phyloP scores from a whole-genome alignment of 1,140 invertebrate genomes.

The Drosophila mojavensis region DNA sequence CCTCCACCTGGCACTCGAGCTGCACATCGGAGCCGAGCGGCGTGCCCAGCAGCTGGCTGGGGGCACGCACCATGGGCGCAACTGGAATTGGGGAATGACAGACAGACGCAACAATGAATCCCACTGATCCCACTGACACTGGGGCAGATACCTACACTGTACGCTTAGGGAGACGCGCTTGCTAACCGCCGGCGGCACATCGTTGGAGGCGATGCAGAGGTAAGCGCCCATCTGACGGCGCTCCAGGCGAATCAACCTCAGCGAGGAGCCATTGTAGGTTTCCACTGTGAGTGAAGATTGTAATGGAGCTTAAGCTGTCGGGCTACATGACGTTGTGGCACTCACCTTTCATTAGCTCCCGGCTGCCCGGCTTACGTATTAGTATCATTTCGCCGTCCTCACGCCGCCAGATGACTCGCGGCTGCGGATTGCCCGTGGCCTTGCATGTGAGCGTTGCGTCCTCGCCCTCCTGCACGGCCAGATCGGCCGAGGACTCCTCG shows the following conservation, averaged over 20 bases:
- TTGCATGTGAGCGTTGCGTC: conserved; percentile 92
- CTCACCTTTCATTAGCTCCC: conserved; percentile 87
- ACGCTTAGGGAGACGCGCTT: conserved; percentile 93
- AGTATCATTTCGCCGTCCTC: conserved; percentile 89
- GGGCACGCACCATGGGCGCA: conserved; percentile 91
- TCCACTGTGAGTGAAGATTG: conserved; percentile 85
- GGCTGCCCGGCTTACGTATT: conserved; percentile 86
- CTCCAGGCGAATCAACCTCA: conserved; percentile 90
- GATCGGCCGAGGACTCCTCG: conserved; percentile 90
- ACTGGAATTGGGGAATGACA: conserved; percentile 89
- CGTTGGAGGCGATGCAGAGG: conserved; percentile 94
- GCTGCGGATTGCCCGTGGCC: conserved; percentile 90
- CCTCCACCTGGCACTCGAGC: conserved; percentile 92
- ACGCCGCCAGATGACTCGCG: conserved; percentile 89
- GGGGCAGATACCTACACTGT: conserved; percentile 90
- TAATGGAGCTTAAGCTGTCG: no score
- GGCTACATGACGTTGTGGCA: neutral
- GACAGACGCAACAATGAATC: neutral
- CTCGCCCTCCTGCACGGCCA: conserved; percentile 91
- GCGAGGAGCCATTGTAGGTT: conserved; percentile 89
- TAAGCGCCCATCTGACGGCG: conserved; percentile 94
- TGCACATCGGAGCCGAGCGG: conserved; percentile 92
- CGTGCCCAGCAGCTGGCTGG: conserved; percentile 92
- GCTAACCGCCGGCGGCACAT: conserved; percentile 94
- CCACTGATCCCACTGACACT: neutral